phyloP scores from a whole-genome alignment of 2,797 vertebrate species.

The Mormyrus hasselquistii region DNA sequence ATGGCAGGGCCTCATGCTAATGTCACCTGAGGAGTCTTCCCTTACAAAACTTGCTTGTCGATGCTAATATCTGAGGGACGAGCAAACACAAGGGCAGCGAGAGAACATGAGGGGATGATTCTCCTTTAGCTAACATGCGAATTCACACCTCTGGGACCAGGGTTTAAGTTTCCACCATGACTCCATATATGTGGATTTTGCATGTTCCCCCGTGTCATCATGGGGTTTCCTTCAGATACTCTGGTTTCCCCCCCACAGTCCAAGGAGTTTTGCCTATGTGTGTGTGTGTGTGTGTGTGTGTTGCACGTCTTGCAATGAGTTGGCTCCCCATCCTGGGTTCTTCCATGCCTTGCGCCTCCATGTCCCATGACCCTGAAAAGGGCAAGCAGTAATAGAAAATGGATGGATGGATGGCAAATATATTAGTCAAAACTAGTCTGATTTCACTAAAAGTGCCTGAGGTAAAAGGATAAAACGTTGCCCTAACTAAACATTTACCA shows the following conservation, averaged over 20 bases:
- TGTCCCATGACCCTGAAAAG: neutral
- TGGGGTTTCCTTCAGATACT: neutral
- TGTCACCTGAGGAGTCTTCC: neutral
- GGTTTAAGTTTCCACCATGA: neutral
- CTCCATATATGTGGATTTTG: neutral
- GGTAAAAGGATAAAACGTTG: neutral
- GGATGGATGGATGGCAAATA: too few relatives aligned
- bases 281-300: too few relatives aligned
- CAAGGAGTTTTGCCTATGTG: neutral
- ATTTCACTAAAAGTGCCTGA: neutral
- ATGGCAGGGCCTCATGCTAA: neutral
- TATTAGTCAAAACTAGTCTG: neutral
- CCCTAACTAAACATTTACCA: neutral
- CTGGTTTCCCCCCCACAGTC: too few relatives aligned
- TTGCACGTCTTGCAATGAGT: neutral
- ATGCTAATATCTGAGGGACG: neutral
- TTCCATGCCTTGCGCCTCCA: neutral
- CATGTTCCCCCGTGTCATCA: neutral
- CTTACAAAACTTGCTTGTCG: neutral
- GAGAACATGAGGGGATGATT: neutral
- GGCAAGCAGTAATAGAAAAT: neutral
- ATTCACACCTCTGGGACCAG: neutral
- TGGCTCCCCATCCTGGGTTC: neutral
- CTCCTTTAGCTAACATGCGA: neutral
- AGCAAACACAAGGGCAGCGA: neutral